Percentiles rank a stretch among this genome's conserved stretches.
Evolutionary conservation across 2,888 invertebrate species (phyloP).

Genomic region (Dorcus parallelipipedus): DNA sequence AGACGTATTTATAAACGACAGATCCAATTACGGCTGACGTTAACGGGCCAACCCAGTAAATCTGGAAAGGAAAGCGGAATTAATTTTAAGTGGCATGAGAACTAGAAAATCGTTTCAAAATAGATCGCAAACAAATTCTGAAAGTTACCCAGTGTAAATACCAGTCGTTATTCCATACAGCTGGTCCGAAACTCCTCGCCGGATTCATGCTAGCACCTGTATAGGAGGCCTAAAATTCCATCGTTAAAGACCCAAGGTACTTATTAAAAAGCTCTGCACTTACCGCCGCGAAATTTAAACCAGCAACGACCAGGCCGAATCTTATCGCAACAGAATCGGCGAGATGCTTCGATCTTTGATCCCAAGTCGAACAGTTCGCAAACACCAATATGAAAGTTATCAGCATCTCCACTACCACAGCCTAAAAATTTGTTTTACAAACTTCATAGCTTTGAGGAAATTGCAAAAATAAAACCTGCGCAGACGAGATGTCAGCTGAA

Average conservation of each 20-base stretch:
- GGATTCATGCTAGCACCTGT: constrained; percentile 71
- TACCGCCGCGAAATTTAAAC: constrained; percentile 63
- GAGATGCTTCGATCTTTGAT: constrained; percentile 60
- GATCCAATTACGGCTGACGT: constrained; percentile 35
- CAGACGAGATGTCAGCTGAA: constrained; percentile 25
- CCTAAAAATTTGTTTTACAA: constrained; percentile 44
- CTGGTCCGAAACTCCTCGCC: constrained; percentile 66
- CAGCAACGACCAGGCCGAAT: constrained; percentile 64
- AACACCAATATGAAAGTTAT: constrained; percentile 62
- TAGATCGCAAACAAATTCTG: background rate
- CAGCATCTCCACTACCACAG: constrained; percentile 60
- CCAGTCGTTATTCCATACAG: constrained; percentile 65
- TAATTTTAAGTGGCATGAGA: no score
- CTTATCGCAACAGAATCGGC: constrained; percentile 63
- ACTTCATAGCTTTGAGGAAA: background rate
- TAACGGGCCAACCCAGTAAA: constrained; percentile 43
- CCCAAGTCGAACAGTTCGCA: constrained; percentile 68
- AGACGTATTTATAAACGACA: constrained; percentile 33
- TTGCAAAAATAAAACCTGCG: constrained; percentile 3
- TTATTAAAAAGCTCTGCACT: constrained; percentile 31
- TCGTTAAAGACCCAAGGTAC: background rate
- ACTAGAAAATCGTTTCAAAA: no score
- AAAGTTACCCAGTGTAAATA: constrained; percentile 61
- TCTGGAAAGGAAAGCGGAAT: constrained; percentile 31
- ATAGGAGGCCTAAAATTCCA: constrained; percentile 48